phyloP scores from a whole-genome alignment of 1,140 invertebrate genomes.

The Anastrepha ludens region DNA sequence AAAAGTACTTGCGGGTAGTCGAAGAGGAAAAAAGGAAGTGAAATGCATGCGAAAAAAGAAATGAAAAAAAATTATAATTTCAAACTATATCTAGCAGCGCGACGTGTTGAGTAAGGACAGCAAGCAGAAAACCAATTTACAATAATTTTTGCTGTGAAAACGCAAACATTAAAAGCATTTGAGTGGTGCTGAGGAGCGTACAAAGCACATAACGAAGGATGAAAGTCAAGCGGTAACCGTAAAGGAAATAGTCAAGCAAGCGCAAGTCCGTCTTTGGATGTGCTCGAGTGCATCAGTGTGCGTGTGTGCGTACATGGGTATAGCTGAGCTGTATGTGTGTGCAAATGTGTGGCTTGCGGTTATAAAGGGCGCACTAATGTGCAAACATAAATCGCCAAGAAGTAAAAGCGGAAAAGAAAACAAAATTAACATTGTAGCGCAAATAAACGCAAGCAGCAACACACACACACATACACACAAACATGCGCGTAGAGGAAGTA shows the following conservation, averaged over 20 bases:
- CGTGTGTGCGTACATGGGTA: background rate
- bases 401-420: background rate
- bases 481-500: background rate
- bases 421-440: conserved; percentile 3
- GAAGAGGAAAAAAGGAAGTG: background rate
- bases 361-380: background rate
- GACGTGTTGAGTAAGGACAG: background rate
- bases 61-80: background rate
- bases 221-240: background rate
- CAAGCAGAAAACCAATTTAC: background rate
- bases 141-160: background rate
- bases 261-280: background rate
- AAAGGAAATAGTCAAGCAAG: background rate
- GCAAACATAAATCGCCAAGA: conserved; percentile 17
- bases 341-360: background rate
- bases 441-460: background rate
- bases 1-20: background rate
- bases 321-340: background rate
- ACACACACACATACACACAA: background rate
- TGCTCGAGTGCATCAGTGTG: background rate
- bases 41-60: background rate
- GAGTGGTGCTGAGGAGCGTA: background rate
- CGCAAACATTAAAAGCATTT: background rate
- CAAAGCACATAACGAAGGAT: background rate
- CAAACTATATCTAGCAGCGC: no score